These are phyloP conservation scores for Pecten maximus DNA, from an alignment of 2,888 invertebrate species.

Conservation along the genomic window DNA sequence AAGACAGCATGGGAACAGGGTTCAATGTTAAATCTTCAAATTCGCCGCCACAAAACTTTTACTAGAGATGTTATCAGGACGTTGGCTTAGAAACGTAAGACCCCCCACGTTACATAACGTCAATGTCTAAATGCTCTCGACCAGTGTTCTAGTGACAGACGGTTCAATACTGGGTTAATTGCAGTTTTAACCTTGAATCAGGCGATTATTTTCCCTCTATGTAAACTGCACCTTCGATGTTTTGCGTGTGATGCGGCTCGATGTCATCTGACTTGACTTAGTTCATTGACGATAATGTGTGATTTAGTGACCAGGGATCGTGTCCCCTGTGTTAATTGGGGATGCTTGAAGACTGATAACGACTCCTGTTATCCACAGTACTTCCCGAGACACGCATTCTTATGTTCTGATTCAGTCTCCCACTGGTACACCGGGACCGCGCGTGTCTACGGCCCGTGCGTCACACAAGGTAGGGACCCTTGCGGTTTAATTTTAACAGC, in stretches of 20 bases:
- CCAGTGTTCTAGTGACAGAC: too few species aligned
- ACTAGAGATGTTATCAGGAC: neutral
- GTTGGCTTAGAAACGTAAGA: too few species aligned
- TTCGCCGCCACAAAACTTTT: neutral
- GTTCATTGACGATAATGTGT: neutral
- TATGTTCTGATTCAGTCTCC: neutral
- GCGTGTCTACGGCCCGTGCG: neutral
- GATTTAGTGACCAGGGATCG: neutral
- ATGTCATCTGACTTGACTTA: too few species aligned
- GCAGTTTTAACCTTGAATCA: too few species aligned
- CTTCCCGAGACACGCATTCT: conserved; percentile 26
- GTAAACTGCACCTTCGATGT: neutral
- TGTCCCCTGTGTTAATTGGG: neutral
- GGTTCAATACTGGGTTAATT: too few species aligned
- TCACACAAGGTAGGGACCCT: neutral
- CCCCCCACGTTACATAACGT: neutral
- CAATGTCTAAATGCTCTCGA: neutral
- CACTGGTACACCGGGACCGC: neutral
- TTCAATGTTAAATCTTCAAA: neutral
- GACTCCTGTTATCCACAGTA: neutral
- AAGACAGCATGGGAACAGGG: too few species aligned
- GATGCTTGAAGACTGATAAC: neutral
- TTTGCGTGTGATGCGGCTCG: too few species aligned
- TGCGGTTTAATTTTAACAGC: too few species aligned
- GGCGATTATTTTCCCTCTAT: neutral